Percentiles rank a stretch among this genome's conserved stretches.
Conservation (phyloP, 2,797 vertebrate species). For the Notolabrus celidotus region DNA sequence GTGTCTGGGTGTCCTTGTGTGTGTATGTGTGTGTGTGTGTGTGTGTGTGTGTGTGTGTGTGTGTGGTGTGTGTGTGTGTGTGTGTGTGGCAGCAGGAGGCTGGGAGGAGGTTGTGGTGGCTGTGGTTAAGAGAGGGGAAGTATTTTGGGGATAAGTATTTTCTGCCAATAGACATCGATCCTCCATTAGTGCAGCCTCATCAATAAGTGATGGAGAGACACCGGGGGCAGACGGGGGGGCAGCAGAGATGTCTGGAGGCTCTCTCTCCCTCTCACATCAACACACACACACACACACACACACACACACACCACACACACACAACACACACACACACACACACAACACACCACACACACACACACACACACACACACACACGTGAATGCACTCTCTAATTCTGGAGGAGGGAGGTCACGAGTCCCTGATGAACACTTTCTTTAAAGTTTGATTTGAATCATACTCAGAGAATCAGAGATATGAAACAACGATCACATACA, state of each 20-base stretch:
- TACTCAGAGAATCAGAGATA: not conserved
- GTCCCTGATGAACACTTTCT: no score
- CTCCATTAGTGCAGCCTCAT: slow-evolving; percentile 79
- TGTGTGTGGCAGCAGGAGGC: not conserved
- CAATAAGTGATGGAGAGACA: slow-evolving; percentile 81
- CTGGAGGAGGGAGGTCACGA: not conserved
- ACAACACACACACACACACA: slow-evolving; percentile 1
- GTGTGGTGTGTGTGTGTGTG: slow-evolving; percentile 2
- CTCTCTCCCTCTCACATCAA: not conserved
- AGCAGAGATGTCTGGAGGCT: slow-evolving; percentile 69
- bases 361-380: not conserved
- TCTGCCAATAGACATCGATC: slow-evolving; percentile 77
- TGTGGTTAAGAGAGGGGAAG: slow-evolving; percentile 52
- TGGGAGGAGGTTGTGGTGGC: slow-evolving; percentile 35
- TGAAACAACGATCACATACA: not conserved
- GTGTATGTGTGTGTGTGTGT: not conserved
- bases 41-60: slow-evolving; percentile 1
- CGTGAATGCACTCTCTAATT: not conserved
- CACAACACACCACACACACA: not conserved
- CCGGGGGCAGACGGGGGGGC: slow-evolving; percentile 70
- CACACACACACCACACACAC: slow-evolving; percentile 4
- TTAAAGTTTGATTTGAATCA: not conserved
- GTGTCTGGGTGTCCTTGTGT: slow-evolving; percentile 6
- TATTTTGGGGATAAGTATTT: slow-evolving; percentile 67
- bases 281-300: not conserved